These are phyloP conservation scores for Toxotes jaculatrix DNA, from an alignment of 2,113 vertebrate genomes.

Conservation along the genomic window DNA sequence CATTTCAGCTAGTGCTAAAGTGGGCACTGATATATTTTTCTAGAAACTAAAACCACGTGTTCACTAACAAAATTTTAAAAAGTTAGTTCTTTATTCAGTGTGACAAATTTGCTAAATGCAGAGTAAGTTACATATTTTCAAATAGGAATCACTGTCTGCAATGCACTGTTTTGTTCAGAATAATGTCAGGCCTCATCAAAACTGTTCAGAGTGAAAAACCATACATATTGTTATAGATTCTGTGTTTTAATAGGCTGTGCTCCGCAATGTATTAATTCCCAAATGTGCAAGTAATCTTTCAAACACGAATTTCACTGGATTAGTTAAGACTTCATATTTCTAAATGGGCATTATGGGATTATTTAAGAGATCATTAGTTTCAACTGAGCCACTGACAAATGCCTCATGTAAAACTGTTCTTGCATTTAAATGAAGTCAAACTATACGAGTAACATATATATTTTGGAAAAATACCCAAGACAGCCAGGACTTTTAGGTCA, in stretches of 20 bases:
- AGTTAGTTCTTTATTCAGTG: neutral
- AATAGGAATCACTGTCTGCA: neutral
- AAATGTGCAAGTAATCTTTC: neutral
- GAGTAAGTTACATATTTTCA: too few species aligned
- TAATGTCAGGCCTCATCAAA: too few species aligned
- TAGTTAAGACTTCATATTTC: neutral
- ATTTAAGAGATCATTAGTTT: neutral
- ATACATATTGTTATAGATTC: neutral
- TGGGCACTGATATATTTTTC: neutral
- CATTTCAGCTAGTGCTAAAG: neutral
- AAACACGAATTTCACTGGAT: slow-evolving; percentile 13
- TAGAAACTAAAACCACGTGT: neutral
- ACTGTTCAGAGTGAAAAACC: neutral
- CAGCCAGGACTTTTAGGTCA: neutral
- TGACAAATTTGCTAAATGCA: too few species aligned
- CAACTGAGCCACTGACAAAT: neutral
- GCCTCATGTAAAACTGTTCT: neutral
- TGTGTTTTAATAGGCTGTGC: neutral
- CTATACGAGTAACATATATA: too few species aligned
- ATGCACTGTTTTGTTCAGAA: neutral
- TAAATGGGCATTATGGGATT: slow-evolving; percentile 2
- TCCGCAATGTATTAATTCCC: neutral
- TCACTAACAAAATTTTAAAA: neutral
- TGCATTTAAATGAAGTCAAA: neutral
- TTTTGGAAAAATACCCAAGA: neutral